These are phyloP conservation scores for Gambusia affinis DNA, from an alignment of 2,113 vertebrate species.

Conservation along the genomic window DNA sequence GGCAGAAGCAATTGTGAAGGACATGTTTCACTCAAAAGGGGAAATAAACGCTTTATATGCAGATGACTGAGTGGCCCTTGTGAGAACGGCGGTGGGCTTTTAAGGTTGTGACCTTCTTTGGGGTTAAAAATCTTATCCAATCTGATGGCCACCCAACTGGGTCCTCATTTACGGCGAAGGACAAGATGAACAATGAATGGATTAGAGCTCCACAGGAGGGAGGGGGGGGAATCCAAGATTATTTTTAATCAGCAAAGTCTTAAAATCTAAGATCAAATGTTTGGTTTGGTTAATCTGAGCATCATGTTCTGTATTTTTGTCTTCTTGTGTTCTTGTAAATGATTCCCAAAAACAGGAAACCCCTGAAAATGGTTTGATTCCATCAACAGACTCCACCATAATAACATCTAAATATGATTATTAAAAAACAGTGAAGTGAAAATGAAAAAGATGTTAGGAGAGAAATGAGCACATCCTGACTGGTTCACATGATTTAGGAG, in stretches of 20 bases:
- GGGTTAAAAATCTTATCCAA: conserved; percentile 31
- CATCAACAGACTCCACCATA: too few species aligned
- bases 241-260: conserved; percentile 42
- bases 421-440: too few species aligned
- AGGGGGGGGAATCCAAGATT: conserved; percentile 45
- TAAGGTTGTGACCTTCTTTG: conserved; percentile 40
- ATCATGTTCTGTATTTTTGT: conserved; percentile 14
- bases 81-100: conserved; percentile 30
- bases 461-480: too few species aligned
- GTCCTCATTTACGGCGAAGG: conserved; percentile 38
- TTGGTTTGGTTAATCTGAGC: conserved; percentile 27
- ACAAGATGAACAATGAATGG: conserved; percentile 58
- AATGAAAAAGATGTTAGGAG: too few species aligned
- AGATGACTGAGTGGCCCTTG: conserved; percentile 5
- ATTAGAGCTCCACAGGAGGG: conserved; percentile 56
- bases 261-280: conserved; percentile 29
- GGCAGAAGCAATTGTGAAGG: conserved; percentile 13
- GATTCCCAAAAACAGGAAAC: conserved; percentile 1
- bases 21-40: conserved; percentile 28
- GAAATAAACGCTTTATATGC: conserved; percentile 47
- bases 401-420: too few species aligned
- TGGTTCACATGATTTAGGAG: too few species aligned
- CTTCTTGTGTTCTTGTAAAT: conserved; percentile 7
- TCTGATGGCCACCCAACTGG: conserved; percentile 65
- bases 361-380: too few species aligned